Base-by-base conservation (phyloP, 2,888 invertebrate genomes). In the Leptothorax acervorum region DNA sequence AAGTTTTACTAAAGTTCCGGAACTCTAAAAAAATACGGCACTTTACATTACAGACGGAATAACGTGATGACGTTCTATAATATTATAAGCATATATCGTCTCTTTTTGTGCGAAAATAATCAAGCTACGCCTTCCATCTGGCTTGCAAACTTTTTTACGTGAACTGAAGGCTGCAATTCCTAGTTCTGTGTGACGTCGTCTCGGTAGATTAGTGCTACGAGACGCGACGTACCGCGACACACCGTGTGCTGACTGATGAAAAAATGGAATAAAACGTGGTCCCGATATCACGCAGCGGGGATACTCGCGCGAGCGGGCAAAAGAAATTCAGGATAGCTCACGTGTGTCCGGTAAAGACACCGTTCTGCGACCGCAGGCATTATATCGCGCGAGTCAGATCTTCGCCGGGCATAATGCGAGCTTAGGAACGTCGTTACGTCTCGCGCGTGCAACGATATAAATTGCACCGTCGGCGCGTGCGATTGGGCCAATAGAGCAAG, bases 401-500 rank as follows among this genome's bases (percentile, higher is more conserved):
- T 73, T 18, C 8, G 15, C 18, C 57, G 71, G 31, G 35, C 31
- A 48, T 81, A 73, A 81, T 73, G 48, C 71, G 57, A 35, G 71
- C 57, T 48, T 57, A 48, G 48, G 55, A 31, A 82, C 66, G 66
- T 82, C 12, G 75, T 57, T 55, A 55, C 48, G 76, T 82, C 65
- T 65, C 65, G 66, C 45, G 53, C 79, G 55, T 31, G 70, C 35
- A 62, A 45, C 48, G 53, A 60, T 81, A 84, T 85, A 89, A 88
- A 89, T 88, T 87, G 73, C 79, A 71, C 62, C 81, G 57, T 86
- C 86, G 75, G 68, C 66, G 23, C 55, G 48, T 66, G 62, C 81
- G 84, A 63, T 18, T 48, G 81, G 70, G 84, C 74, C 85, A 81
- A 75, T 63, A 82, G 74, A 62, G 79, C 68, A 79, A 79, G 85